These are phyloP conservation scores for Diarsia mendica DNA, from an alignment of 2,888 invertebrate species.

Conservation along the genomic window DNA sequence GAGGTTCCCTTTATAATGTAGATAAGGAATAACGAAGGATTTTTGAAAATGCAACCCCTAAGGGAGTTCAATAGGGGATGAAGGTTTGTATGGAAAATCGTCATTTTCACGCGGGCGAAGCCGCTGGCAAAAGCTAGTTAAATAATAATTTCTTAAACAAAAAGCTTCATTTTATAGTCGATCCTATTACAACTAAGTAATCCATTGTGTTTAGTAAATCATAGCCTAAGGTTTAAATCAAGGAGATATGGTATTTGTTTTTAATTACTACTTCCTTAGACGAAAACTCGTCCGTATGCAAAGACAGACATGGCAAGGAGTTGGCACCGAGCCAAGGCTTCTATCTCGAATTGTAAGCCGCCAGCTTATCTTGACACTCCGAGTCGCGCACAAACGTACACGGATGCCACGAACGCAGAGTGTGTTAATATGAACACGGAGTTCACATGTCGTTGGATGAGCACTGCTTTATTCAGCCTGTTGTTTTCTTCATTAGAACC, in stretches of 20 bases:
- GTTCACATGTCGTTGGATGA: conserved; percentile 71
- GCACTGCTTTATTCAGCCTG: conserved; percentile 74
- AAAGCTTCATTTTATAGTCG: background rate
- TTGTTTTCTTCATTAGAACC: conserved; percentile 80
- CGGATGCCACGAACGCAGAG: conserved; percentile 55
- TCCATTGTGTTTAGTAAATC: background rate
- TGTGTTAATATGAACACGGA: conserved; percentile 65
- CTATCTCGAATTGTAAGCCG: conserved; percentile 77
- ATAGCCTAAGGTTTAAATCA: conserved; percentile 6
- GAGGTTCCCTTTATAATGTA: too few species aligned
- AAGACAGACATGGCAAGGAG: conserved; percentile 75
- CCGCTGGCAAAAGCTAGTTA: too few species aligned
- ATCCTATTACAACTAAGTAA: background rate
- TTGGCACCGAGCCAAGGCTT: conserved; percentile 79
- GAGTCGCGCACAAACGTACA: conserved; percentile 63
- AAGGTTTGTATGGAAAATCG: too few species aligned
- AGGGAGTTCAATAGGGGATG: too few species aligned
- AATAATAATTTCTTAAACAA: background rate
- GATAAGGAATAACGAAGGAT: too few species aligned
- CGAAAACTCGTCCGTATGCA: conserved; percentile 65
- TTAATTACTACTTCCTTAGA: conserved; percentile 70
- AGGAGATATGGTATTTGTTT: conserved; percentile 58
- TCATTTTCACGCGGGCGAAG: too few species aligned
- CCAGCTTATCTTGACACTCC: conserved; percentile 75
- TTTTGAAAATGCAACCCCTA: too few species aligned